Conservation (phyloP, 53 echinoderm and acorn worm genomes). For the Stichopus horrens region DNA sequence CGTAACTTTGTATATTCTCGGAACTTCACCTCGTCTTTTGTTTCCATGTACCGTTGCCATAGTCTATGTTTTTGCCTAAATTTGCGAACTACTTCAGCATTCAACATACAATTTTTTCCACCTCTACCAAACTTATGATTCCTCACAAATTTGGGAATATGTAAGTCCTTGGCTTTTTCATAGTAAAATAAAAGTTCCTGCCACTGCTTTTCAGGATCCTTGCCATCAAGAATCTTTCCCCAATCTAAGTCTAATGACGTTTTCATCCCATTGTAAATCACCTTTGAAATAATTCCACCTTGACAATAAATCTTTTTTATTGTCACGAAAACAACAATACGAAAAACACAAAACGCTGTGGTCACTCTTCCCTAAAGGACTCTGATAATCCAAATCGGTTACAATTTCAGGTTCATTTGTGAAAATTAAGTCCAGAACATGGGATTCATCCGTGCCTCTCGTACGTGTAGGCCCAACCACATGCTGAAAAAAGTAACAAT, state of each 20-base stretch:
- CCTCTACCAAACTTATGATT: too few relatives aligned
- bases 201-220: too few relatives aligned
- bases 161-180: neutral
- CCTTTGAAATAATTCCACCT: slow-evolving; percentile 3
- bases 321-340: slow-evolving; percentile 15
- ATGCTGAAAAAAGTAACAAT: neutral
- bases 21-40: too few relatives aligned
- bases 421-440: neutral
- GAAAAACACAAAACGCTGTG: slow-evolving; percentile 20
- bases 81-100: too few relatives aligned
- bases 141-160: neutral
- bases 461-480: neutral
- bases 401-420: neutral
- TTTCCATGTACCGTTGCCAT: too few relatives aligned
- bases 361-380: slow-evolving; percentile 3
- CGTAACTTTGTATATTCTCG: too few relatives aligned
- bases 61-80: too few relatives aligned
- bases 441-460: slow-evolving; percentile 4
- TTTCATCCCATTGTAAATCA: neutral
- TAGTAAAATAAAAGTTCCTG: neutral
- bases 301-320: neutral
- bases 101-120: too few relatives aligned
- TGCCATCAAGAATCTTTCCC: too few relatives aligned
- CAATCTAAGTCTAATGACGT: neutral
- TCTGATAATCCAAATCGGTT: neutral